Conservation (phyloP, 2,797 vertebrate species). For the Natrix natrix region DNA sequence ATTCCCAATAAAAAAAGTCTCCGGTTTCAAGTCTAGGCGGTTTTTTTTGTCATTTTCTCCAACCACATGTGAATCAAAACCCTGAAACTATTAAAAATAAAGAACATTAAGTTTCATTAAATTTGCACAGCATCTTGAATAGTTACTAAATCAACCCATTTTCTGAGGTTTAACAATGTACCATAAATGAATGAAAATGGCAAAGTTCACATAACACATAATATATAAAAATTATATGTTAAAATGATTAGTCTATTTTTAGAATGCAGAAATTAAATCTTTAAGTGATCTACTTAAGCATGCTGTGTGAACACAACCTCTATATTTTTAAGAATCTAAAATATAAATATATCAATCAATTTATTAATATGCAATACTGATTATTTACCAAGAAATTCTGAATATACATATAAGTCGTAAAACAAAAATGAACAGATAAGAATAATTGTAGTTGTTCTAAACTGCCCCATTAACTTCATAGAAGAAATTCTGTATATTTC, state of each 20-base stretch:
- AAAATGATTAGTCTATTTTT: not conserved
- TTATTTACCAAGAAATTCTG: slow-evolving; percentile 6
- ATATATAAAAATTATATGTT: not conserved
- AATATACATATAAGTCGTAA: not conserved
- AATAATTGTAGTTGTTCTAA: not conserved
- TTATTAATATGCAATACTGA: not conserved
- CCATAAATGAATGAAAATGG: not conserved
- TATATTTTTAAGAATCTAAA: not conserved
- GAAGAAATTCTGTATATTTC: not conserved
- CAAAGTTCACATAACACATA: not conserved
- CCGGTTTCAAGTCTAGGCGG: no score
- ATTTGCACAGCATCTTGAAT: not conserved
- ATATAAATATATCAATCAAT: not conserved
- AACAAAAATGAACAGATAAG: not conserved
- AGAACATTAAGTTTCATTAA: not conserved
- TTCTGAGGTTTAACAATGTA: not conserved
- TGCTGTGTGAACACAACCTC: not conserved
- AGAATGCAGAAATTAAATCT: not conserved
- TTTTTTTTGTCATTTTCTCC: no score
- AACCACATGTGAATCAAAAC: not conserved
- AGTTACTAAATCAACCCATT: not conserved
- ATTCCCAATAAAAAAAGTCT: no score
- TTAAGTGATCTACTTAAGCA: not conserved
- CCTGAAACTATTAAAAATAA: not conserved
- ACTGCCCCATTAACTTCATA: not conserved